phyloP scores from a whole-genome alignment of 2,113 vertebrate genomes.

The Sphyrna mokarran region DNA sequence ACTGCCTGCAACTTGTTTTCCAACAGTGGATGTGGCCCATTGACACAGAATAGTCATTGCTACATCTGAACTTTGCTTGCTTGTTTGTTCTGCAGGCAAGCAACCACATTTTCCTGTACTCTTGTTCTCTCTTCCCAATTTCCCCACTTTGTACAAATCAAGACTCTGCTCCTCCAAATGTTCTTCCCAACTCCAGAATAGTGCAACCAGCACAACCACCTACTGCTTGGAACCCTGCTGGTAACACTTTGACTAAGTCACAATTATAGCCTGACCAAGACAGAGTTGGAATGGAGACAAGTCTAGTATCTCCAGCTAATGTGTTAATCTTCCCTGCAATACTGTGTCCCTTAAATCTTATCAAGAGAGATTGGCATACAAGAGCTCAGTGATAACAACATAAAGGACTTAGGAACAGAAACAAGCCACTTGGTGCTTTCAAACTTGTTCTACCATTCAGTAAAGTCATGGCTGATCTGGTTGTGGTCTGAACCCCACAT shows the following conservation, averaged over 20 bases:
- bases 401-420: too few species aligned
- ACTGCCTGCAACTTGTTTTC: too few species aligned
- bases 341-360: neutral
- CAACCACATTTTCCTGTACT: neutral
- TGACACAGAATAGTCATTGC: neutral
- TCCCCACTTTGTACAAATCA: neutral
- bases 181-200: neutral
- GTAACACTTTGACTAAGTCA: neutral
- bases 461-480: too few species aligned
- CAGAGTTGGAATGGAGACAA: neutral
- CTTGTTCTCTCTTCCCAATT: neutral
- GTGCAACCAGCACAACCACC: neutral
- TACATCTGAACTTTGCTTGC: neutral
- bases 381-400: neutral
- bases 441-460: too few species aligned
- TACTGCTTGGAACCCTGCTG: neutral
- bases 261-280: neutral
- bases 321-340: neutral
- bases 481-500: too few species aligned
- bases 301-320: neutral
- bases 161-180: neutral
- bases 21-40: too few species aligned
- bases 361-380: neutral
- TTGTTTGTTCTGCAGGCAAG: neutral
- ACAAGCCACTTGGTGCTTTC: too few species aligned